Evolutionary conservation across 2,888 invertebrate genomes (phyloP), one percentile per base, ranked within the genome.

Genomic region (Scotopteryx bipunctaria): DNA sequence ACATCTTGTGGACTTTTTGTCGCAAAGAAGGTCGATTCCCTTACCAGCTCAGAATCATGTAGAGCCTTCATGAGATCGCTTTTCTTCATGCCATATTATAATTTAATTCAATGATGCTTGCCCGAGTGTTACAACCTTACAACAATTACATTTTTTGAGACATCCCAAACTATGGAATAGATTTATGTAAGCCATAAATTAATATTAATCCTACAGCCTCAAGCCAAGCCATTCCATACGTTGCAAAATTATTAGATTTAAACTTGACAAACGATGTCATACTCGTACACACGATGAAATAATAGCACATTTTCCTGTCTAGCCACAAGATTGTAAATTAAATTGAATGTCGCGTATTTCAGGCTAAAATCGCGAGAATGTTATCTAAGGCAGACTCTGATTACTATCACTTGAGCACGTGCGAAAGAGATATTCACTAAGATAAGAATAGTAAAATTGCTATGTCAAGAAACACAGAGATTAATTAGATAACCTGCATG

Each of bases 301-400:
- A 66, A 67, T 62, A 58, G 60, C 47, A 51, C 61, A 61, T 67
- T 66, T 67, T 57, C 48, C 61, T 56, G 64, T 64, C 67, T 68
- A 59, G 59, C 53, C 40, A 27, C 19, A 38, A 61, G 63, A 59
- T 63, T 64, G 67, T 71, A 76, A 74, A 78, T 76, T 71, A 73
- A 73, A 71, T 62, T 64, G 63, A 57, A 61, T 53, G 63, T 61
- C 48, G 59, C 56, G 71, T 68, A 71, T 73, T 72, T 68, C 57
- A 57, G 65, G 49, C 43, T 64, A 69, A 67, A 73, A 69, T 69
- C 61, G 71, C 65, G 73, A 73, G 71, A 71, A 66, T 63, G 69
- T 61, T 66, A 73, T 80, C 66, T 64, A n/a, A n/a, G 69, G 80
- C 82, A 80, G 76, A 73, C 76, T 76, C 78, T 70, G 80, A 82